Conservation (phyloP, 30 jellyfish, hydroid and myxozoan genomes). For the Pseudorhiza aurosa region DNA sequence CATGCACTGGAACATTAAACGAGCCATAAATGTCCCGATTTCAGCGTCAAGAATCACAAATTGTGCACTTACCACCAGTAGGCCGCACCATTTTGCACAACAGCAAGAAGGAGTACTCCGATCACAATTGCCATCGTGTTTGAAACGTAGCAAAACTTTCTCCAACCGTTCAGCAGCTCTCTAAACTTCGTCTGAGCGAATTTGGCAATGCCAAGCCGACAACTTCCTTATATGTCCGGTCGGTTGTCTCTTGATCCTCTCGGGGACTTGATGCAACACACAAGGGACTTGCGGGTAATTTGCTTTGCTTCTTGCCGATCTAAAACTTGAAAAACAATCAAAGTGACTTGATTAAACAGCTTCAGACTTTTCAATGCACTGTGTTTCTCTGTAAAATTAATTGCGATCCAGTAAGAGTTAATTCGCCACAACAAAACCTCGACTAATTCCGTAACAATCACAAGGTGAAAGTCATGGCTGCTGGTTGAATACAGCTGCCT, state of each 20-base stretch:
- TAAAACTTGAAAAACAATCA: slow-evolving; percentile 40
- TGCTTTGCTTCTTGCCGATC: too few species aligned
- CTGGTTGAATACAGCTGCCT: slow-evolving; percentile 13
- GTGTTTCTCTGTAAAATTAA: slow-evolving; percentile 17
- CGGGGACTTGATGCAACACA: slow-evolving; percentile 24
- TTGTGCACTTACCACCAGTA: slow-evolving; percentile 62
- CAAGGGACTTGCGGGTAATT: too few species aligned
- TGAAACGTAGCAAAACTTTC: not conserved
- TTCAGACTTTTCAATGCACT: not conserved
- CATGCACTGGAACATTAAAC: too few species aligned
- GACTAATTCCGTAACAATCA: slow-evolving; percentile 31
- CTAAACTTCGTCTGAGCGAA: not conserved
- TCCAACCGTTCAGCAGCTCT: not conserved
- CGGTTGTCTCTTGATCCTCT: slow-evolving; percentile 16
- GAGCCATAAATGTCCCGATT: too few species aligned
- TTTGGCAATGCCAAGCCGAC: slow-evolving; percentile 38
- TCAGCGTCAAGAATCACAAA: too few species aligned
- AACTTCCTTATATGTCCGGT: slow-evolving; percentile 5
- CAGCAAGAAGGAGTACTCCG: not conserved
- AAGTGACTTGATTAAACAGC: slow-evolving; percentile 8
- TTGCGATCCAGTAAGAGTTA: slow-evolving; percentile 20
- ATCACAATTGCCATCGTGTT: slow-evolving; percentile 8
- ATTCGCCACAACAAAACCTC: slow-evolving; percentile 9
- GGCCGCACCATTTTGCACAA: slow-evolving; percentile 29
- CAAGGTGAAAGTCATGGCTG: slow-evolving; percentile 1